Percentiles rank a stretch among this genome's conserved stretches.
phyloP scores from a whole-genome alignment of 2,888 invertebrate genomes.

The Leptinotarsa tumamoca region DNA sequence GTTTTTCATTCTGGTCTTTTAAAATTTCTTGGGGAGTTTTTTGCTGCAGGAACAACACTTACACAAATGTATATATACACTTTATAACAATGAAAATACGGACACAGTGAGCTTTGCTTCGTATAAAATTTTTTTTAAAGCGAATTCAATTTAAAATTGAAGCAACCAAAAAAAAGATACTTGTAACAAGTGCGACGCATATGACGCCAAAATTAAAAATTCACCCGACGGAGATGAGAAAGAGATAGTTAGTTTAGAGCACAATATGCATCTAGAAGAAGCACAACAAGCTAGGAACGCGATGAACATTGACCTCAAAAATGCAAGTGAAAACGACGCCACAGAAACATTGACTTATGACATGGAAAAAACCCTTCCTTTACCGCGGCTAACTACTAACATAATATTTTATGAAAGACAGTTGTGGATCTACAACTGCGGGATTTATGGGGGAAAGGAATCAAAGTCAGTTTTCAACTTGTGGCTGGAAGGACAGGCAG shows the following conservation, averaged over 20 bases:
- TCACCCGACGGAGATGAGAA: too few species aligned
- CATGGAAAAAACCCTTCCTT: constrained; percentile 46
- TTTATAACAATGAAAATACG: too few species aligned
- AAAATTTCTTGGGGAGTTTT: too few species aligned
- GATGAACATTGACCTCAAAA: background rate
- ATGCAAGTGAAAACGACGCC: background rate
- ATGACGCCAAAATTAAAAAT: too few species aligned
- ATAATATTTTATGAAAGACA: constrained; percentile 23
- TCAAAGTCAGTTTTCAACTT: background rate
- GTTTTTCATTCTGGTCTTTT: too few species aligned
- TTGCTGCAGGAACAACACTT: too few species aligned
- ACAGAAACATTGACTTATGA: constrained; percentile 64
- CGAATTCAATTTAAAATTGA: too few species aligned
- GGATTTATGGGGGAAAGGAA: background rate
- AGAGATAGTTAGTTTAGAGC: background rate
- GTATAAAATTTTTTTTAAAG: too few species aligned
- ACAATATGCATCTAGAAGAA: constrained; percentile 12
- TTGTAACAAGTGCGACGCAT: too few species aligned
- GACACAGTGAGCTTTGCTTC: too few species aligned
- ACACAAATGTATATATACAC: too few species aligned
- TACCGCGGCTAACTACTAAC: constrained; percentile 35
- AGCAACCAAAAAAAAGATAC: too few species aligned
- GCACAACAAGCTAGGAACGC: constrained; percentile 41
- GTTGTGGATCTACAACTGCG: background rate
- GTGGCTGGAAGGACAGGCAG: background rate